Percentiles rank a stretch among this genome's conserved stretches.
Conservation (phyloP, 2,888 invertebrate species). For the Sinotaia quadrata region DNA sequence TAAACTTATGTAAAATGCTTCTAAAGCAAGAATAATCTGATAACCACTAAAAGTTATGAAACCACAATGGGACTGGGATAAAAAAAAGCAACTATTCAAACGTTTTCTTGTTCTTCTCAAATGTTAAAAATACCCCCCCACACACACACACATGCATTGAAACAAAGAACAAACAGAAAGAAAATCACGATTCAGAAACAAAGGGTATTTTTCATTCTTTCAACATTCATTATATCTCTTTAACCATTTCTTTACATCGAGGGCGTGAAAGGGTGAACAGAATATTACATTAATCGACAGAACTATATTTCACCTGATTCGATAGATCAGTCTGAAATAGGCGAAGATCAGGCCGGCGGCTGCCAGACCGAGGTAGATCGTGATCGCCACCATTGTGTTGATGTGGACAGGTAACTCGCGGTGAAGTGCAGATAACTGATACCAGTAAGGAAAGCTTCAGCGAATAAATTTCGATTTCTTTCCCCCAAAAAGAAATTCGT, state of each 20-base stretch:
- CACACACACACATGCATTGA: neutral
- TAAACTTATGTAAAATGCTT: too few relatives aligned
- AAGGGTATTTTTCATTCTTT: too few relatives aligned
- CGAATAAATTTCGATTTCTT: too few relatives aligned
- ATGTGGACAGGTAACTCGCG: slow-evolving; percentile 1
- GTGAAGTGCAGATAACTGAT: too few relatives aligned
- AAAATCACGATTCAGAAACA: neutral
- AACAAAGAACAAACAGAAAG: too few relatives aligned
- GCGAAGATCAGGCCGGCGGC: slow-evolving; percentile 41
- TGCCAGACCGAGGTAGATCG: slow-evolving; percentile 46
- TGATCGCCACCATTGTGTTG: slow-evolving; percentile 51
- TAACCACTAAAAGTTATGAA: neutral
- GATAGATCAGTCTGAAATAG: slow-evolving; percentile 56
- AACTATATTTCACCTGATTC: slow-evolving; percentile 58
- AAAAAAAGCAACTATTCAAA: neutral
- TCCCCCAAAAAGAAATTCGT: too few relatives aligned
- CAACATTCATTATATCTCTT: too few relatives aligned
- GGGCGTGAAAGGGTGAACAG: too few relatives aligned
- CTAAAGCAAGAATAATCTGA: too few relatives aligned
- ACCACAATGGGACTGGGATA: neutral
- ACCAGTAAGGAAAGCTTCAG: too few relatives aligned
- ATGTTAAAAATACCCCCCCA: neutral
- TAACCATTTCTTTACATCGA: too few relatives aligned
- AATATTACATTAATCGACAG: too few relatives aligned
- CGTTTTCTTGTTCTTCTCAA: neutral